These are phyloP conservation scores for Homalodisca vitripennis DNA, from an alignment of 1,140 invertebrate genomes.

Conservation along the genomic window DNA sequence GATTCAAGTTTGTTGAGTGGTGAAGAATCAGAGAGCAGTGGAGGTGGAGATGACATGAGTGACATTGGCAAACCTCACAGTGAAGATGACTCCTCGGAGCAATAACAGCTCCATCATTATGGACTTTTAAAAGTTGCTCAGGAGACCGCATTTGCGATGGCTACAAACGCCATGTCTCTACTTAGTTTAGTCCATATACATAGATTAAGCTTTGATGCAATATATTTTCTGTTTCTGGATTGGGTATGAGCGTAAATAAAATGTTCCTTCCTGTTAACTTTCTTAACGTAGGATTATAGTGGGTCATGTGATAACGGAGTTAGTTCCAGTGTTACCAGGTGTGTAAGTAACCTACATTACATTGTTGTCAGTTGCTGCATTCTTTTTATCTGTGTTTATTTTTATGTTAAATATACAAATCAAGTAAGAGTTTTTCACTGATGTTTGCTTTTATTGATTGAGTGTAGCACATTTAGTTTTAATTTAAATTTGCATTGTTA, in stretches of 20 bases:
- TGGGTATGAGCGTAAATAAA: background rate
- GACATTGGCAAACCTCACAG: constrained; percentile 12
- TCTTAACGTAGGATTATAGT: constrained; percentile 6
- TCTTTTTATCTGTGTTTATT: too few species aligned
- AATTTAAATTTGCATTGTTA: background rate
- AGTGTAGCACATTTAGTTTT: background rate
- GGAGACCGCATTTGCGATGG: too few species aligned
- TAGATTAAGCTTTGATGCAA: constrained; percentile 17
- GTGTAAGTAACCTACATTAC: constrained; percentile 2
- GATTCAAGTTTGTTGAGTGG: constrained; percentile 15
- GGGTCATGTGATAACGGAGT: constrained; percentile 14
- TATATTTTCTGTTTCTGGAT: background rate
- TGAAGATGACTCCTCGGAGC: constrained; percentile 5
- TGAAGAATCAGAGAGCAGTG: constrained; percentile 26
- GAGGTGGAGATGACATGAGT: constrained; percentile 14
- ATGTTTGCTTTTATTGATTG: too few species aligned
- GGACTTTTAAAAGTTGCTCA: background rate
- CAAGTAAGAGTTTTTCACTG: too few species aligned
- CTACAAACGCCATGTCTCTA: background rate
- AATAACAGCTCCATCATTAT: background rate
- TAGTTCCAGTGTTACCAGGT: constrained; percentile 20
- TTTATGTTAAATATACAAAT: too few species aligned
- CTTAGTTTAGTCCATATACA: constrained; percentile 1
- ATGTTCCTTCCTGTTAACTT: constrained; percentile 16
- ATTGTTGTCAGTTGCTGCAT: background rate